These are phyloP conservation scores for Conomelus anceps DNA, from an alignment of 2,888 invertebrate species.

Conservation along the genomic window DNA sequence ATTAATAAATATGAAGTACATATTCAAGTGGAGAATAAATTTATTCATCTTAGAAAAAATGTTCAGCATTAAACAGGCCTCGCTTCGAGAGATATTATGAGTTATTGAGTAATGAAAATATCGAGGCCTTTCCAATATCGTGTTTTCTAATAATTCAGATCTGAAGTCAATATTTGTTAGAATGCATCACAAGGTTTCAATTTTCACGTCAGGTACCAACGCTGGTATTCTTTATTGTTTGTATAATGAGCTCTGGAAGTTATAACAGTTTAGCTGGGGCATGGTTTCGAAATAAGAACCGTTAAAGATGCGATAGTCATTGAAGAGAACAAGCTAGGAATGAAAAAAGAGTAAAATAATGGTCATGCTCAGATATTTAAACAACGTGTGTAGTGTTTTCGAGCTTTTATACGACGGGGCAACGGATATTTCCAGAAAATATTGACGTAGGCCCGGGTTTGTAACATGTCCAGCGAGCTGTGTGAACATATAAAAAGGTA, in stretches of 20 bases:
- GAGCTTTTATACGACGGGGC: background rate
- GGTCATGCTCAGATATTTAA: background rate
- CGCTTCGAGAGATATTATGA: background rate
- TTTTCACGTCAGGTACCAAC: background rate
- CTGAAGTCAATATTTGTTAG: background rate
- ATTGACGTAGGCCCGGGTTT: background rate
- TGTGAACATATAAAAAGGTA: background rate
- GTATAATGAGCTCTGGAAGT: background rate
- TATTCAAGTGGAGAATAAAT: background rate
- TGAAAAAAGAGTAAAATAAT: background rate
- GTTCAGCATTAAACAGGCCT: background rate
- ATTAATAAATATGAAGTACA: background rate
- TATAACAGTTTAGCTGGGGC: background rate
- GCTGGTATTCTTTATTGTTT: background rate
- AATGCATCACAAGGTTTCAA: background rate
- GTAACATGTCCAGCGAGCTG: background rate
- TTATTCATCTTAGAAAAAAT: background rate
- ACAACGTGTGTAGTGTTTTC: background rate
- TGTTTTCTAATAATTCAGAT: background rate
- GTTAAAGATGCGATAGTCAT: background rate
- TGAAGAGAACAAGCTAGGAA: background rate
- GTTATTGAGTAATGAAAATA: background rate
- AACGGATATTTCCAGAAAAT: background rate
- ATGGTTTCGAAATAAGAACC: background rate
- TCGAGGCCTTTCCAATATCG: background rate